Percentiles rank a stretch among this genome's conserved stretches.
Evolutionary conservation across 2,888 invertebrate species (phyloP).

Genomic region (Morinoia aosen): DNA sequence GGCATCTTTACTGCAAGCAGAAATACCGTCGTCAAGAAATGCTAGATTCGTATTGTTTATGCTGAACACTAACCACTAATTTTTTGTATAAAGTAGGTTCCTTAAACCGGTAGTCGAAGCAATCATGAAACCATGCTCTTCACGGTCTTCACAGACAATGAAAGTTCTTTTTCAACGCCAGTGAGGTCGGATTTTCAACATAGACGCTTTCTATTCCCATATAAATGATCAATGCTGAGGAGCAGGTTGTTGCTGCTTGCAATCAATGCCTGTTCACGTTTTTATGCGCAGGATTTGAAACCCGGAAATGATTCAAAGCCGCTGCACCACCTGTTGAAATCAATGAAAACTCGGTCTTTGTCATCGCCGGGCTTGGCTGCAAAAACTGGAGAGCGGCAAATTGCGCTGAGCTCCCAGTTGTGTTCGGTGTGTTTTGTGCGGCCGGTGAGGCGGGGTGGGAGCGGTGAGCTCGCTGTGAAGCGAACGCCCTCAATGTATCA

Average conservation of each 20-base stretch:
- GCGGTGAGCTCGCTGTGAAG: background rate
- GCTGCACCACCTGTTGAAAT: conserved; percentile 12
- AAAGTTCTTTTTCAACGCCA: no score
- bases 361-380: background rate
- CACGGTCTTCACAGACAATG: no score
- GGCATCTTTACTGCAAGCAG: no score
- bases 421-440: background rate
- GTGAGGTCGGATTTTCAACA: no score
- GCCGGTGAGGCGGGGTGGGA: background rate
- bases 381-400: background rate
- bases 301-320: background rate
- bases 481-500: background rate
- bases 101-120: no score
- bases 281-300: background rate
- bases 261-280: background rate
- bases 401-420: background rate
- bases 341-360: conserved; percentile 3
- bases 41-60: no score
- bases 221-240: no score
- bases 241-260: background rate
- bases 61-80: no score
- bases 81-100: no score
- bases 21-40: no score
- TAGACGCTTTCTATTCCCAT: no score
- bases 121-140: no score